Evolutionary conservation across 2,888 invertebrate genomes (phyloP).

Genomic region (Syrista parreyssii): DNA sequence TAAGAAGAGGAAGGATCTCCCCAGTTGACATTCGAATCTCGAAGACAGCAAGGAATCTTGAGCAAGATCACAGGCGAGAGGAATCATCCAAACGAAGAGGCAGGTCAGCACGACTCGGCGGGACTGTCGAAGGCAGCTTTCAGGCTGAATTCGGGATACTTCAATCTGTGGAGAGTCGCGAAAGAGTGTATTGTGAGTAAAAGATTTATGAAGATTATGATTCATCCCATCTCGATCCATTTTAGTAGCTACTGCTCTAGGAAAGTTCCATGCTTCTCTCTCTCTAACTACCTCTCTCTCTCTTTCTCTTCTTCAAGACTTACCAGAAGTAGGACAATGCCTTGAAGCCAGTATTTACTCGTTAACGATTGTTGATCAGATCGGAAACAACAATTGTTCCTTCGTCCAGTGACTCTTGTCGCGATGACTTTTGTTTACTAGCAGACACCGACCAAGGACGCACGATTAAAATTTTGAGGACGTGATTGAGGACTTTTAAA

Average conservation of each 20-base stretch:
- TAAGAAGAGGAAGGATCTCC: not conserved
- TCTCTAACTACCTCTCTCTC: not conserved
- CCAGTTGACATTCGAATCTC: not conserved
- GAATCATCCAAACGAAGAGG: not conserved
- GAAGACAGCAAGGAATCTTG: not conserved
- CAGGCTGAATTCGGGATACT: constrained; percentile 57
- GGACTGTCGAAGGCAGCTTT: constrained; percentile 33
- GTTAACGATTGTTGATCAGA: not conserved
- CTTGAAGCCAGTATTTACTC: not conserved
- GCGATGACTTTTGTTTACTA: not conserved
- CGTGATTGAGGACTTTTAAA: not conserved
- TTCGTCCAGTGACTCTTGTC: not conserved
- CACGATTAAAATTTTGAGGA: not conserved
- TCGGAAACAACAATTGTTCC: not conserved
- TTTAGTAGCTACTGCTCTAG: not conserved
- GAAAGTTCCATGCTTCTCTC: not conserved
- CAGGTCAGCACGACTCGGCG: not conserved
- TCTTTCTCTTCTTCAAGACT: not conserved
- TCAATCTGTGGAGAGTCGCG: constrained; percentile 68
- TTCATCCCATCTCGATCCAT: not conserved
- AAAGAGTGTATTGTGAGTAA: constrained; percentile 67
- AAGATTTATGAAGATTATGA: not conserved
- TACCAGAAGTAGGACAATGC: not conserved
- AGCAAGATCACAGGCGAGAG: not conserved
- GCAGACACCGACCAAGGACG: not conserved